Evolutionary conservation across 2,888 invertebrate species (phyloP).

Genomic region (Frankliniella intonsa): DNA sequence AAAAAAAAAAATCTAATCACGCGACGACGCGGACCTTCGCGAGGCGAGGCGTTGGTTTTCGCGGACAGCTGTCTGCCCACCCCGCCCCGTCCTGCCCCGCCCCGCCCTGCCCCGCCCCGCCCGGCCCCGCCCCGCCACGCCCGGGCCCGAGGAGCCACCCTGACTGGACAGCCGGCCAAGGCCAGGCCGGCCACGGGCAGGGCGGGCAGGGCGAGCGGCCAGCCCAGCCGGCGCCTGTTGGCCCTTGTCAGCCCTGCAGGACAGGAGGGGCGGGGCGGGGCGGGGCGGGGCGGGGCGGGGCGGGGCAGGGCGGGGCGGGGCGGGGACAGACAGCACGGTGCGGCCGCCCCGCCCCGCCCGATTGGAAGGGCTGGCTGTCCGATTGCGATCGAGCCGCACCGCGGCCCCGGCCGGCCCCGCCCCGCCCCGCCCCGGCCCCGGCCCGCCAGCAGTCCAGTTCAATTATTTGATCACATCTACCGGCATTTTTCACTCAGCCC

Average conservation of each 20-base stretch:
- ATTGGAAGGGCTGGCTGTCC: not conserved
- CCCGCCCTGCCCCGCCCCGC: no score
- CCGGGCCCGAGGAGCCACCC: no score
- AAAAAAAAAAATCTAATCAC: no score
- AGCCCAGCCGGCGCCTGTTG: not conserved
- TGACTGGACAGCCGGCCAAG: no score
- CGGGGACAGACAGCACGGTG: not conserved
- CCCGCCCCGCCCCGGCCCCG: not conserved
- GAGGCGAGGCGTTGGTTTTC: no score
- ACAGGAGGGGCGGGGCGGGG: not conserved
- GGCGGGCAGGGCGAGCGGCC: no score
- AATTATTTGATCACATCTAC: conserved; percentile 13
- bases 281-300: not conserved
- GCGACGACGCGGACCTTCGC: no score
- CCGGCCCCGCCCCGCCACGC: no score
- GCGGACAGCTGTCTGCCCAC: no score
- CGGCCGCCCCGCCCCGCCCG: not conserved
- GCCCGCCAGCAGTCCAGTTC: not conserved
- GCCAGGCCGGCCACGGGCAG: no score
- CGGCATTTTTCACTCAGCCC: conserved; percentile 14
- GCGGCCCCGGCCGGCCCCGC: not conserved
- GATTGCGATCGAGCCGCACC: not conserved
- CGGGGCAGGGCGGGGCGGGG: not conserved
- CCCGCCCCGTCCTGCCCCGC: no score
- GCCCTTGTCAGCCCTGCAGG: not conserved